Conservation (phyloP, 2,113 vertebrate species). For the Melanerpes aurifrons region DNA sequence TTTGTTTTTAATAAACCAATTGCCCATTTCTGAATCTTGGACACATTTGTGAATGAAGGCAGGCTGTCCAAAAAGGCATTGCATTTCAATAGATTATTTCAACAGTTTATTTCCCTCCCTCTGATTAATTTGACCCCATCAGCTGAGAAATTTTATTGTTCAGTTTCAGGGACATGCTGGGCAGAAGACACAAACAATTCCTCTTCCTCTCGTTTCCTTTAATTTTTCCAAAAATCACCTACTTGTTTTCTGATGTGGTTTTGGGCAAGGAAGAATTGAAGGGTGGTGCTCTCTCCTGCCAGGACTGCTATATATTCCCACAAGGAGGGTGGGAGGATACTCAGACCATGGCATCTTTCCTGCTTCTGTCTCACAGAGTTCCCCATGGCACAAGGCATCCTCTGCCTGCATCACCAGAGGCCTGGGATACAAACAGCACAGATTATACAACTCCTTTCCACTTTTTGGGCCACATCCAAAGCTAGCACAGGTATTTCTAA, state of each 20-base stretch:
- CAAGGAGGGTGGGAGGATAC: neutral
- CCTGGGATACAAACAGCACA: fast-evolving
- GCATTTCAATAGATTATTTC: neutral
- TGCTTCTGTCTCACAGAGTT: fast-evolving
- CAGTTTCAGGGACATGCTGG: neutral
- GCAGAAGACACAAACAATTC: neutral
- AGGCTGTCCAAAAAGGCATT: neutral
- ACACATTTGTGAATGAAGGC: neutral
- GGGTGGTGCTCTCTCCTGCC: fast-evolving
- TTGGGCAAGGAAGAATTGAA: neutral
- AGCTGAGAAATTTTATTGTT: neutral
- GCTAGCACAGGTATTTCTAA: neutral
- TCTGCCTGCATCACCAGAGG: neutral
- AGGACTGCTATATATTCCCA: fast-evolving
- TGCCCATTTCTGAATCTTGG: neutral
- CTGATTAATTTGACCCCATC: neutral
- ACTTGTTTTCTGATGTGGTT: neutral
- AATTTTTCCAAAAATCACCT: neutral
- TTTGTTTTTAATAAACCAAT: neutral
- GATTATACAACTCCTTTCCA: neutral
- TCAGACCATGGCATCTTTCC: neutral
- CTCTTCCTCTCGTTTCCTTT: neutral
- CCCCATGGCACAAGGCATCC: fast-evolving
- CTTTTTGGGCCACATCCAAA: neutral
- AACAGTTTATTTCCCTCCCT: neutral